These are phyloP conservation scores for Cydia strobilella DNA, from an alignment of 1,140 invertebrate genomes.

Conservation along the genomic window DNA sequence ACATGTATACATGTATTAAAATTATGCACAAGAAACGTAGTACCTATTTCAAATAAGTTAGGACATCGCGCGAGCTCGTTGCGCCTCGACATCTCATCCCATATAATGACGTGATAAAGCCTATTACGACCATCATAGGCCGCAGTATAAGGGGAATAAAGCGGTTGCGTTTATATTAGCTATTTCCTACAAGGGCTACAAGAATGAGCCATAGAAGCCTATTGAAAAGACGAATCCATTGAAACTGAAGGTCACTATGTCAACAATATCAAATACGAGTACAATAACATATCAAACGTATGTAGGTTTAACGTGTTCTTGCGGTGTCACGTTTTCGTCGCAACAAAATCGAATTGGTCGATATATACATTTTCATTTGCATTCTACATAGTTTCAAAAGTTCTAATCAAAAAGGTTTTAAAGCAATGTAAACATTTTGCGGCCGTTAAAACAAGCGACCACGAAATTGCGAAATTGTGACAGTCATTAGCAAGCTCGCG, in stretches of 20 bases:
- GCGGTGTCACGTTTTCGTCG: not conserved
- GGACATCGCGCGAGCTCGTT: not conserved
- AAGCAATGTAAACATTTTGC: not conserved
- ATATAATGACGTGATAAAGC: constrained; percentile 11
- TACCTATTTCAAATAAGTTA: not conserved
- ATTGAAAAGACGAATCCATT: constrained; percentile 5
- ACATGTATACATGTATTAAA: not conserved
- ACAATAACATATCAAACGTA: too few species aligned
- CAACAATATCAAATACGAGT: not conserved
- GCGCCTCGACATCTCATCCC: not conserved
- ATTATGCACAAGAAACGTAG: not conserved
- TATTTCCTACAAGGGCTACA: not conserved
- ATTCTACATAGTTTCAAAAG: not conserved
- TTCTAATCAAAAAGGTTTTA: not conserved
- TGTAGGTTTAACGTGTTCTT: not conserved
- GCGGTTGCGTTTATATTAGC: constrained; percentile 3
- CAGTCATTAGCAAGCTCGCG: constrained; percentile 23
- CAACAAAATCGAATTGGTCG: not conserved
- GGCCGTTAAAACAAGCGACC: constrained; percentile 1
- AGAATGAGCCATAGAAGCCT: not conserved
- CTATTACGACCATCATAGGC: constrained; percentile 1
- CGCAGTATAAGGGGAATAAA: constrained; percentile 6
- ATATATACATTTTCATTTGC: not conserved
- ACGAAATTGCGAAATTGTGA: constrained; percentile 26
- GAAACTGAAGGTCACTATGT: not conserved